Evolutionary conservation across 2,113 vertebrate species (phyloP).

Genomic region (Pituophis catenifer): DNA sequence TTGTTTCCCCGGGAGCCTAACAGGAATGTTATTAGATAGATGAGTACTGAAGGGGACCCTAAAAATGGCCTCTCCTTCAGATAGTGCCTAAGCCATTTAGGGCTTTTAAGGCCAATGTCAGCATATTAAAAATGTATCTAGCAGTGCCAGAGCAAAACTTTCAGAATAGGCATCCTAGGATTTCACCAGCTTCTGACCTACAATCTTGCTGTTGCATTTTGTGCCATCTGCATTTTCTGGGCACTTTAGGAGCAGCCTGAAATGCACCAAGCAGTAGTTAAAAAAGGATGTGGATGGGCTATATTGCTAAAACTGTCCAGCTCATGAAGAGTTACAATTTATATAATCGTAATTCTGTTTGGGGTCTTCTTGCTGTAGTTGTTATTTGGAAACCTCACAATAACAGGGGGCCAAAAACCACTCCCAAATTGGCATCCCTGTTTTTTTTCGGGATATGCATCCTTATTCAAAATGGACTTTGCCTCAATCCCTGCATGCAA

Average conservation of each 20-base stretch:
- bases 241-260: neutral
- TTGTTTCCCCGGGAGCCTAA: neutral
- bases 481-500: neutral
- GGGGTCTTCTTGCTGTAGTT: neutral
- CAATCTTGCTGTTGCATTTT: neutral
- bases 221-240: neutral
- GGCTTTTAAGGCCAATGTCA: neutral
- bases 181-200: neutral
- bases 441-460: neutral
- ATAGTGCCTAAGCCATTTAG: neutral
- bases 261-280: neutral
- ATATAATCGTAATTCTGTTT: neutral
- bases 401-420: neutral
- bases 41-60: neutral
- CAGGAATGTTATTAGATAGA: neutral
- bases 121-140: neutral
- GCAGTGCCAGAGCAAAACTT: neutral
- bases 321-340: neutral
- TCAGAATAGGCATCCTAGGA: neutral
- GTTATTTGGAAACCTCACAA: neutral
- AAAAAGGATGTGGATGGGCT: neutral
- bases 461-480: neutral
- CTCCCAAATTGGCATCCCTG: neutral
- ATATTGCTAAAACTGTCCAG: neutral
- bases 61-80: neutral